Evolutionary conservation across 2,113 vertebrate species (phyloP), one percentile per base, ranked within the genome.

Genomic region (Cephalopholis sonnerati): DNA sequence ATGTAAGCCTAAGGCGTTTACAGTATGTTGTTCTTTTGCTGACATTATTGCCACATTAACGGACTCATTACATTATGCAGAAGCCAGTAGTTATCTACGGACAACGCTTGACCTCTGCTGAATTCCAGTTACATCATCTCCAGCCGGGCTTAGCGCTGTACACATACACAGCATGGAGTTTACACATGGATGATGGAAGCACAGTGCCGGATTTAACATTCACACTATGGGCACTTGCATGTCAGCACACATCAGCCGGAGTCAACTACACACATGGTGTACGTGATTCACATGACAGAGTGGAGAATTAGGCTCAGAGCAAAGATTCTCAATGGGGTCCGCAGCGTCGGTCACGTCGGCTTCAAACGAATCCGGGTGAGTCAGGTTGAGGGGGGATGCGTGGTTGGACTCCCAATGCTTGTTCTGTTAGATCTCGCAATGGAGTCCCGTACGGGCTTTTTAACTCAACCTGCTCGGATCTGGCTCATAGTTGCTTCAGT

Each of bases 171-270:
- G 54, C 74, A 29, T 76, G 62, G 53, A 84, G 63, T 80, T 93
- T 67, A 86, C 87, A 78, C 85, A 82, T 78, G 70, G 70, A 79
- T 86, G 88, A 85, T 68, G 74, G 79, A 70, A 64, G 81, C 71
- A 78, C 86, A 46, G 79, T 61, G 79, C 66, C 16, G 24, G 76
- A 80, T 92, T 92, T 84, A 87, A 81, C 86, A 87, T 85, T 91
- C 89, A 84, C 77, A 84, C 82, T 86, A 77, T 72, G 68, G 89
- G 75, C 85, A 83, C 74, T 84, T 77, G 71, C 76, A 85, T 80
- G 86, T 92, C 88, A 90, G 87, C 81, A 61, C 90, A 69, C 80
- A 88, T 90, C 86, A 87, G 87, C 84, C 62, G 75, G 65, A 87
- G 83, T 77, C 89, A 53, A 80, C 78, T 77, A 36, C 13, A 54